phyloP scores from a whole-genome alignment of 2,113 vertebrate species.

The Hyperoodon ampullatus region DNA sequence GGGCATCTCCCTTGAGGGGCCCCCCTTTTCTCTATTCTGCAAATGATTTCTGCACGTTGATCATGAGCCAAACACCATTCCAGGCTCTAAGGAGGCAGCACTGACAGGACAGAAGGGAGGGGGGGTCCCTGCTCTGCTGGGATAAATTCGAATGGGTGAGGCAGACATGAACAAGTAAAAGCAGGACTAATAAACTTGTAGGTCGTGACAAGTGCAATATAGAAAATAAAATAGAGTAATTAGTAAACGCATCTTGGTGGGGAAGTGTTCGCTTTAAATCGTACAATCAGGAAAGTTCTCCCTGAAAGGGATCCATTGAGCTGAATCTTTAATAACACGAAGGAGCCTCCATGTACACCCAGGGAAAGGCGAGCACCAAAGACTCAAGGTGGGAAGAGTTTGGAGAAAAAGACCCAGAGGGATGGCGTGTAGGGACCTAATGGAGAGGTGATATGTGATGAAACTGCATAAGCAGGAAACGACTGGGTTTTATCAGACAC shows the following conservation, averaged over 20 bases:
- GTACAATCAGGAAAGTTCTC: not conserved
- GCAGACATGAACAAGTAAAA: not conserved
- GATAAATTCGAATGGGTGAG: not conserved
- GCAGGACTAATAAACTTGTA: not conserved
- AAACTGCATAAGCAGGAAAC: not conserved
- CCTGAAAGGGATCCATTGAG: not conserved
- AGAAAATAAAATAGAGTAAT: not conserved
- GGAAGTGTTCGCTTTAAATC: not conserved
- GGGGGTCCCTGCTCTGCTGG: not conserved
- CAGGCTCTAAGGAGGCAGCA: no score
- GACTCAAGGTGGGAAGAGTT: not conserved
- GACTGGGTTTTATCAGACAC: not conserved
- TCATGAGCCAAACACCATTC: not conserved
- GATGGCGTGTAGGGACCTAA: rapidly evolving
- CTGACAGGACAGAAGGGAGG: not conserved
- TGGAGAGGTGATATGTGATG: not conserved
- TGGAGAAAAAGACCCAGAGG: not conserved
- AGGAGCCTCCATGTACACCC: not conserved
- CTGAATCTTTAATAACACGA: not conserved
- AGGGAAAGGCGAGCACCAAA: not conserved
- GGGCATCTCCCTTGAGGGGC: not conserved
- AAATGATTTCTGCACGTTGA: not conserved
- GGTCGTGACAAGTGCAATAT: not conserved
- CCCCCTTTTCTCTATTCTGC: not conserved
- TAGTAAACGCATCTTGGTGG: not conserved